Conservation (phyloP, 2,113 vertebrate species). For the Argyrosomus japonicus region DNA sequence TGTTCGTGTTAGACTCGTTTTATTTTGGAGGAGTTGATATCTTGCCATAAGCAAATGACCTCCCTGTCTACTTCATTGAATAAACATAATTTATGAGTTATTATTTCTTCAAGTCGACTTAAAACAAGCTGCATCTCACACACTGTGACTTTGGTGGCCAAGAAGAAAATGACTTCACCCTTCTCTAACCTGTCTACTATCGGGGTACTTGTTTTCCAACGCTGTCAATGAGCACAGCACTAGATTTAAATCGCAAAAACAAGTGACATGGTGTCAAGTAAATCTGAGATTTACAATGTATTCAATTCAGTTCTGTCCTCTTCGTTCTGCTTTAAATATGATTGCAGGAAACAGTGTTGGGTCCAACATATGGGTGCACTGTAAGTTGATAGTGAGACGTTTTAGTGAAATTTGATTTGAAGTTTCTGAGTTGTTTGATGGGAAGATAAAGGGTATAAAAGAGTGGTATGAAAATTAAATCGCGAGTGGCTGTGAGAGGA, state of each 20-base stretch:
- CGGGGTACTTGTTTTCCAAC: not conserved
- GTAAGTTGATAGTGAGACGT: not conserved
- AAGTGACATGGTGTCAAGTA: not conserved
- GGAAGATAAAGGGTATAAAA: not conserved
- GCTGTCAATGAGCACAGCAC: not conserved
- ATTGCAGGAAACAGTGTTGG: not conserved
- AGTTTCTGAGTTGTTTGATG: not conserved
- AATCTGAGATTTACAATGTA: not conserved
- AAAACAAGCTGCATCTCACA: not conserved
- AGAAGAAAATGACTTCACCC: not conserved
- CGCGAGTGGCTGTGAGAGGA: too few relatives aligned
- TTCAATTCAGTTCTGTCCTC: not conserved
- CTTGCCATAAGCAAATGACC: not conserved
- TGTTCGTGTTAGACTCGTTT: not conserved
- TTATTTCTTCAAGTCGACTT: not conserved
- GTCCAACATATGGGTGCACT: not conserved
- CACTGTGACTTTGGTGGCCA: not conserved
- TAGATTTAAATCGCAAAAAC: not conserved
- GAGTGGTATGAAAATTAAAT: not conserved
- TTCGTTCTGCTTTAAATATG: not conserved
- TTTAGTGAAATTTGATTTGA: not conserved
- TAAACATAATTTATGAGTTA: not conserved
- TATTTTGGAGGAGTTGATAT: not conserved
- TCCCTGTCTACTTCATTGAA: not conserved
- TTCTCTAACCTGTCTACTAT: not conserved